A percentile compares a stretch with the other conserved stretches of the same genome.
These are phyloP conservation scores for Solea solea DNA, from an alignment of 2,113 vertebrate genomes.

Conservation along the genomic window DNA sequence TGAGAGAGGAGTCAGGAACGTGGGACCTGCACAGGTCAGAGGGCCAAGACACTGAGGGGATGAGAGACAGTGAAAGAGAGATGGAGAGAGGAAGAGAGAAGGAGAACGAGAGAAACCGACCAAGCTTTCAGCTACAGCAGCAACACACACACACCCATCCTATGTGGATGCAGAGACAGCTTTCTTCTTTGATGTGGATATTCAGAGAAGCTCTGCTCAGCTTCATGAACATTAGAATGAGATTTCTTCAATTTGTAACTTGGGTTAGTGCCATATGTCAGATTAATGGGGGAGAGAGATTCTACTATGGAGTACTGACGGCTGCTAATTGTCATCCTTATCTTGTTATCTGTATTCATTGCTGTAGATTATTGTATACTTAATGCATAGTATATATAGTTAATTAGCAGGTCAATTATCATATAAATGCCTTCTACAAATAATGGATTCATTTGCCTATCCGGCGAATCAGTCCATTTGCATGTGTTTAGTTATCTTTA, in stretches of 20 bases:
- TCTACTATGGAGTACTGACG: conserved; percentile 8
- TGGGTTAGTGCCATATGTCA: conserved; percentile 47
- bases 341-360: conserved; percentile 57
- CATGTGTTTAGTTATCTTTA: conserved; percentile 74
- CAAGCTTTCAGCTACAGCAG: conserved; percentile 38
- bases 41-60: conserved; percentile 56
- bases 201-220: conserved; percentile 40
- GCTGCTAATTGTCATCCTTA: conserved; percentile 57
- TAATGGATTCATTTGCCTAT: conserved; percentile 66
- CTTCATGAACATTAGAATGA: conserved; percentile 42
- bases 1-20: conserved; percentile 75
- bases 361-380: conserved; percentile 54
- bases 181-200: conserved; percentile 35
- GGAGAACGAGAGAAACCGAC: conserved; percentile 26
- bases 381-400: conserved; percentile 58
- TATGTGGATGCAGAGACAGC: conserved; percentile 39
- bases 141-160: conserved; percentile 16
- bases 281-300: conserved; percentile 46
- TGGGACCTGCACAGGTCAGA: conserved; percentile 73
- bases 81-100: conserved; percentile 17
- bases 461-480: conserved; percentile 72
- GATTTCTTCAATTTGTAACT: conserved; percentile 52
- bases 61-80: conserved; percentile 41
- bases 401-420: conserved; percentile 68
- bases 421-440: conserved; percentile 68